These are phyloP conservation scores for Cheilosia urbana DNA, from an alignment of 2,888 invertebrate species.

Conservation along the genomic window DNA sequence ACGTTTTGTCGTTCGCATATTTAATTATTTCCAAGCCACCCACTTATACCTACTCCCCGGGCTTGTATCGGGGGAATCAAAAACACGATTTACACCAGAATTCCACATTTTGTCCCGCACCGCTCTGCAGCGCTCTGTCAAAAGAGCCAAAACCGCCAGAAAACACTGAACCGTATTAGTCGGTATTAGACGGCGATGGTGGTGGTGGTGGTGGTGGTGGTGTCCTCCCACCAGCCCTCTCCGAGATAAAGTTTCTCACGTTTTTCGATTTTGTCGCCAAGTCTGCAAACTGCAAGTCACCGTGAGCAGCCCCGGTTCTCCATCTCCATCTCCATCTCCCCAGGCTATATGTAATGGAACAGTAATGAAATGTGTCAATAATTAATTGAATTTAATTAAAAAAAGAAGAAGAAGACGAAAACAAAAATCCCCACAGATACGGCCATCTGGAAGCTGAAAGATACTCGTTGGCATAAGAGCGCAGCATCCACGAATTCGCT, in stretches of 20 bases:
- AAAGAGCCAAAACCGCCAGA: constrained; percentile 29
- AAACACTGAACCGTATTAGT: constrained; percentile 48
- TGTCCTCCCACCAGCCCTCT: not conserved
- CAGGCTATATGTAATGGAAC: constrained; percentile 76
- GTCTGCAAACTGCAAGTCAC: constrained; percentile 1
- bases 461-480: not conserved
- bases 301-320: constrained; percentile 18
- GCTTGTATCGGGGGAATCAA: constrained; percentile 70
- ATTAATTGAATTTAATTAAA: constrained; percentile 83
- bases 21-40: constrained; percentile 75
- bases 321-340: constrained; percentile 17
- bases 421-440: not conserved
- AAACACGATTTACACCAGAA: constrained; percentile 75
- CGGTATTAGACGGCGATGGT: constrained; percentile 36
- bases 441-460: not conserved
- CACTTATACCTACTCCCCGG: constrained; percentile 62
- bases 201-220: not conserved
- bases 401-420: constrained; percentile 50
- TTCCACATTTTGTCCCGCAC: constrained; percentile 51
- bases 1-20: constrained; percentile 75
- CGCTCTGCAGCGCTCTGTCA: constrained; percentile 21
- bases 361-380: constrained; percentile 82
- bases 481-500: constrained; percentile 67
- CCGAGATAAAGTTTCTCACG: constrained; percentile 79
- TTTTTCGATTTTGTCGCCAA: constrained; percentile 78